These are phyloP conservation scores for Setophaga kirtlandii DNA, from an alignment of 2,113 vertebrate genomes.

Conservation along the genomic window DNA sequence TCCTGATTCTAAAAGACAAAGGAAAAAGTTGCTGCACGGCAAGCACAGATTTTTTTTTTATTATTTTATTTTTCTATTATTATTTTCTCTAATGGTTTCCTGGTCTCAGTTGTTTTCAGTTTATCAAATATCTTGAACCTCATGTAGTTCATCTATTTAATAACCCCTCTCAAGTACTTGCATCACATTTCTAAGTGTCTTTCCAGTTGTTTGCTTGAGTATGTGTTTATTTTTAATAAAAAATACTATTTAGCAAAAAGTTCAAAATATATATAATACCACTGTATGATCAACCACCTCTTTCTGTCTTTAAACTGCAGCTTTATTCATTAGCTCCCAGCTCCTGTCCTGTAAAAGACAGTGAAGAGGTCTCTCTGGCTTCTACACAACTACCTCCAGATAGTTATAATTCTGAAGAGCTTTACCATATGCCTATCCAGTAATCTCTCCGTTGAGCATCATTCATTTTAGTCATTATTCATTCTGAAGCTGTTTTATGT, in stretches of 20 bases:
- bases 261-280: background rate
- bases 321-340: background rate
- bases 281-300: background rate
- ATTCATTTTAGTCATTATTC: background rate
- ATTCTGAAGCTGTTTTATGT: background rate
- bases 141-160: background rate
- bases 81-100: background rate
- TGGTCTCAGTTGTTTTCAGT: background rate
- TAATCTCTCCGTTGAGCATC: background rate
- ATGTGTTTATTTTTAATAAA: background rate
- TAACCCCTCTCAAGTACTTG: background rate
- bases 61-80: no score
- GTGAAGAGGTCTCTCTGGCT: background rate
- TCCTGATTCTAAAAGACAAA: background rate
- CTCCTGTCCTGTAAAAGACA: background rate
- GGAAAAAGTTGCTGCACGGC: background rate
- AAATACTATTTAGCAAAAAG: background rate
- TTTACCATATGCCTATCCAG: background rate
- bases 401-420: background rate
- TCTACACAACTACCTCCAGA: background rate
- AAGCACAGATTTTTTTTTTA: background rate
- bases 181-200: background rate
- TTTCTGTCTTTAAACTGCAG: background rate
- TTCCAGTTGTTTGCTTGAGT: background rate
- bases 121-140: background rate